Conservation (phyloP, 2,888 invertebrate species). For the Drosophila anceps region DNA sequence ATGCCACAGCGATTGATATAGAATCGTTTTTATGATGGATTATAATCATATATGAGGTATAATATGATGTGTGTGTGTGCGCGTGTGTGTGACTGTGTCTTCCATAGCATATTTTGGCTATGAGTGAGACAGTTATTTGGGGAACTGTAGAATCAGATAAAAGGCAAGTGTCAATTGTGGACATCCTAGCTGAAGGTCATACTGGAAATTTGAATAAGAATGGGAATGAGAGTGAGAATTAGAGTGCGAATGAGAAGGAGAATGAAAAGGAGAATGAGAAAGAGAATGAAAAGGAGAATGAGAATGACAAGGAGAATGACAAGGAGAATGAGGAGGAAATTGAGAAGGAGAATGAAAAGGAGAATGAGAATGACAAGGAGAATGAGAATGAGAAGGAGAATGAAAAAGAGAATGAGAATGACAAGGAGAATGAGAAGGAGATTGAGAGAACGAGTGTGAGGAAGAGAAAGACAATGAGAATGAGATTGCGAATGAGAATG, state of each 20-base stretch:
- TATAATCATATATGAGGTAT: neutral
- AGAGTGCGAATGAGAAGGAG: neutral
- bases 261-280: too few relatives aligned
- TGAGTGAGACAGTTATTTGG: neutral
- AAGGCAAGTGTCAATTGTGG: neutral
- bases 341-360: too few relatives aligned
- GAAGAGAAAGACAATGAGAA: too few relatives aligned
- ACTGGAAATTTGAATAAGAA: neutral
- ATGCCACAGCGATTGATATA: slow-evolving; percentile 14
- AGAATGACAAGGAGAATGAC: neutral
- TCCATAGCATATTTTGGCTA: neutral
- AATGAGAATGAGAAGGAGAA: neutral
- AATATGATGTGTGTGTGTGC: neutral
- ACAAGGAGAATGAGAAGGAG: too few relatives aligned
- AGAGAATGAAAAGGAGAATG: neutral
- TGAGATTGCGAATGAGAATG: too few relatives aligned
- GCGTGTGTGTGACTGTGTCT: neutral
- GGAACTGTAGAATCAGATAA: neutral
- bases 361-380: too few relatives aligned
- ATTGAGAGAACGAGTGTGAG: neutral
- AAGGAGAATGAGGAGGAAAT: neutral
- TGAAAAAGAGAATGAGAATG: too few relatives aligned
- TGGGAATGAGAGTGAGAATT: neutral
- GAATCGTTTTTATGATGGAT: slow-evolving; percentile 59
- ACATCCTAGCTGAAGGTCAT: neutral